A percentile compares a stretch with the other conserved stretches of the same genome.
These are phyloP conservation scores for Amphiduros pacificus DNA, from an alignment of 2,888 invertebrate genomes.

Conservation along the genomic window DNA sequence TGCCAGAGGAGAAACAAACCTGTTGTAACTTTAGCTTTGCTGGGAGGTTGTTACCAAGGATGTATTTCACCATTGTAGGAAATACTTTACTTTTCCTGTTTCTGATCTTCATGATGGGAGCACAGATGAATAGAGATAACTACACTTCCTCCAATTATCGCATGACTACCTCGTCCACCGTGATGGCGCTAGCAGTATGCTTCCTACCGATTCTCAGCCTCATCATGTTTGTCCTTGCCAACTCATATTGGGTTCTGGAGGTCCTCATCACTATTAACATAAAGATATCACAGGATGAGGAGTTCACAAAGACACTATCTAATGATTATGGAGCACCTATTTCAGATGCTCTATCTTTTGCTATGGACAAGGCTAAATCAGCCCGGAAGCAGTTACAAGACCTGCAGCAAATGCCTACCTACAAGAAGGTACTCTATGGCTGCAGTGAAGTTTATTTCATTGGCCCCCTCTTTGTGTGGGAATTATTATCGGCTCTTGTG, in stretches of 20 bases:
- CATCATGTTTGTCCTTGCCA: constrained; percentile 21
- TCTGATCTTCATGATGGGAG: constrained; percentile 12
- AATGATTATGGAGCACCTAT: constrained; percentile 16
- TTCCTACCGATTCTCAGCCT: constrained; percentile 21
- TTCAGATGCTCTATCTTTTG: constrained; percentile 13
- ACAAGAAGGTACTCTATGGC: constrained; percentile 18
- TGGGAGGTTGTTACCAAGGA: constrained; percentile 12
- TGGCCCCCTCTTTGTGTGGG: constrained; percentile 13
- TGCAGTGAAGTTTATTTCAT: constrained; percentile 10
- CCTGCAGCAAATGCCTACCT: constrained; percentile 2
- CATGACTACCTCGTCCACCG: no score
- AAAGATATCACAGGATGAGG: constrained; percentile 3
- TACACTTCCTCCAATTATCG: no score
- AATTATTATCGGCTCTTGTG: constrained; percentile 2
- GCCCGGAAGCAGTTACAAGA: constrained; percentile 11
- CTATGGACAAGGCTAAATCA: constrained; percentile 4
- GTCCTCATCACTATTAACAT: constrained; percentile 22
- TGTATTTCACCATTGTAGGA: constrained; percentile 21
- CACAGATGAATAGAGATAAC: constrained; percentile 24
- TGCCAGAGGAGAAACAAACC: neutral
- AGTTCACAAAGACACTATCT: constrained; percentile 11
- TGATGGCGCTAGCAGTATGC: no score
- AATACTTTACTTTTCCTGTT: constrained; percentile 19
- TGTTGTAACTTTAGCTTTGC: neutral
- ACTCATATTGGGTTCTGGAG: constrained; percentile 25